Evolutionary conservation across 2,797 vertebrate species (phyloP), one percentile per base, ranked within the genome.

Genomic region (Aselliscus stoliczkanus): DNA sequence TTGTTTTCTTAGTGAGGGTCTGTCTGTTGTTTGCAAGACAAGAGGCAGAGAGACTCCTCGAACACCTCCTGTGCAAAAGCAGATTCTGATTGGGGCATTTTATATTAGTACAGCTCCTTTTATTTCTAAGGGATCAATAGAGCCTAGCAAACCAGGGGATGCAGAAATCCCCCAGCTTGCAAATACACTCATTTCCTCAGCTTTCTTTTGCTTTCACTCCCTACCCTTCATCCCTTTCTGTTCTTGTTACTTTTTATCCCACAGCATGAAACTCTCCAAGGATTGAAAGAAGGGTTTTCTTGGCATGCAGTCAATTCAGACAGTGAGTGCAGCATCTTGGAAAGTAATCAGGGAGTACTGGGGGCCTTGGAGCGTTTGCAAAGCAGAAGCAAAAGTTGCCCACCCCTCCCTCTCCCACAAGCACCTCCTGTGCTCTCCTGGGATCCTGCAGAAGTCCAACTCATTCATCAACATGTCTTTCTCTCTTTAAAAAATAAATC

Each of bases 391-490:
- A 69, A 83, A 96, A 90, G 27, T 70, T 25, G 4, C 60, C 50
- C 31, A 52, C 79, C 0, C 44, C 76, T 64, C 31, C 56, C 42
- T 15, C 7, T 34, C 81, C 87, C 80, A 79, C 7, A 94, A 96
- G 34, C 88, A 88, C 37, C 86, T 96, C 70, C 34, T 8, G 0
- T 77, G 52, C 47, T 93, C 92, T 31, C 56, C 14, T 56, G 79
- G 54, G 58, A 75, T 12, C 34, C 54, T 67, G 13, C 37, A 70
- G 85, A 44, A 11, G 5, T 54, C 62, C 86, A 94, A 93, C 93
- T 97, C 93, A 97, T 97, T 95, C 95, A 97, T 97, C 93, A 93
- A 92, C 44, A 75, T 87, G 86, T 96, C 92, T 92, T 82, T 94
- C 37, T 93, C 56, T 93, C 91, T 96, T 96, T 79, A 95, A 96